phyloP scores from a whole-genome alignment of 2,888 invertebrate genomes.

The Apodemia zela region DNA sequence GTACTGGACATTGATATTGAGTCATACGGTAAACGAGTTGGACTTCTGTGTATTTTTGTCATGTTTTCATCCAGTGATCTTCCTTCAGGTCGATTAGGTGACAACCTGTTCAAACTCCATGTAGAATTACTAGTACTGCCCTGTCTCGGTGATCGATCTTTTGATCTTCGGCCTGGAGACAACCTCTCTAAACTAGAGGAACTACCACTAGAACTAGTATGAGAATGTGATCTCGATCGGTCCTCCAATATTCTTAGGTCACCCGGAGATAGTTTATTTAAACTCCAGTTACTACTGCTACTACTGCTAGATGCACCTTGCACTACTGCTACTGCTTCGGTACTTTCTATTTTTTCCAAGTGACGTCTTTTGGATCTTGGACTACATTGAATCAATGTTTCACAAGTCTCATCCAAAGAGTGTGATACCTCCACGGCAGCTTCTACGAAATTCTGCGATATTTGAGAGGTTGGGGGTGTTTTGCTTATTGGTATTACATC shows the following conservation, averaged over 20 bases:
- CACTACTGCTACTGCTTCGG: conserved; percentile 66
- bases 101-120: conserved; percentile 73
- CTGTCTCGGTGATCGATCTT: conserved; percentile 73
- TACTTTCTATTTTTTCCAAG: conserved; percentile 71
- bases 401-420: conserved; percentile 84
- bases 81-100: conserved; percentile 73
- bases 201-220: conserved; percentile 75
- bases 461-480: conserved; percentile 46
- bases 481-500: conserved; percentile 43
- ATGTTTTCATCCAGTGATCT: conserved; percentile 71
- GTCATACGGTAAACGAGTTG: conserved; percentile 70
- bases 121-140: conserved; percentile 75
- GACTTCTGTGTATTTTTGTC: conserved; percentile 68
- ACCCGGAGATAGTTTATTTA: conserved; percentile 74
- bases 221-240: conserved; percentile 68
- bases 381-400: conserved; percentile 83
- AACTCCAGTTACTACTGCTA: conserved; percentile 77
- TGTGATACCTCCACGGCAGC: conserved; percentile 84
- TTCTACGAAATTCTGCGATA: conserved; percentile 78
- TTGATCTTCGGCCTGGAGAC: conserved; percentile 71
- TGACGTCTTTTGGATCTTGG: conserved; percentile 76
- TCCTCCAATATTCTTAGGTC: conserved; percentile 73
- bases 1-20: conserved; percentile 74
- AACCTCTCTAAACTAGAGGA: conserved; percentile 73
- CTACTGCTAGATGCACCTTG: conserved; percentile 75